phyloP scores from a whole-genome alignment of 1,140 invertebrate species.

The Papilio polyxenes region DNA sequence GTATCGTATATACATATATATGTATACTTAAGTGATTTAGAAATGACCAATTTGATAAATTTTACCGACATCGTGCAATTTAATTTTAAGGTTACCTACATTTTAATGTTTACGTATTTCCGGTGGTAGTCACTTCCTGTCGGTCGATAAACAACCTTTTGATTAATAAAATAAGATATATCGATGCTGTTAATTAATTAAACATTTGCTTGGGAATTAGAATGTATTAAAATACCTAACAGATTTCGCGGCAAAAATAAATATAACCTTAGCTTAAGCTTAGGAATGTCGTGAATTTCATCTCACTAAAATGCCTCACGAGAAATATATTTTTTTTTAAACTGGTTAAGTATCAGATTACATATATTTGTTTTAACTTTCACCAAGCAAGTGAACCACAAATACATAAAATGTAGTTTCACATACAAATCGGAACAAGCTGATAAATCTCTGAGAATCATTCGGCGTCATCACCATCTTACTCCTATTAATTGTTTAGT shows the following conservation, averaged over 20 bases:
- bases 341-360: neutral
- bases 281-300: constrained; percentile 12
- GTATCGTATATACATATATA: neutral
- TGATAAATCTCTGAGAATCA: no score
- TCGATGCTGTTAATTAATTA: neutral
- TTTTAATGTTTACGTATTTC: constrained; percentile 14
- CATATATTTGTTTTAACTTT: neutral
- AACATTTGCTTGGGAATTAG: neutral
- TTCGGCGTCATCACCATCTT: no score
- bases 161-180: constrained; percentile 10
- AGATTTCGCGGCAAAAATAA: constrained; percentile 15
- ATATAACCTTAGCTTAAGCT: neutral
- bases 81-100: constrained; percentile 26
- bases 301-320: neutral
- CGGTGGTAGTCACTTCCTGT: constrained; percentile 20
- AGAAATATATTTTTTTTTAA: neutral
- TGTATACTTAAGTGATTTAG: constrained; percentile 7
- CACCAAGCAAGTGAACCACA: neutral
- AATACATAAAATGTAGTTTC: neutral
- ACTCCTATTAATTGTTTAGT: no score
- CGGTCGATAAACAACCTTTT: neutral
- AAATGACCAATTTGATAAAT: constrained; percentile 10
- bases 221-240: neutral
- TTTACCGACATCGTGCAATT: constrained; percentile 12
- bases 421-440: no score